Evolutionary conservation across 2,113 vertebrate species (phyloP), one percentile per base, ranked within the genome.

Genomic region (Vidua chalybeata): DNA sequence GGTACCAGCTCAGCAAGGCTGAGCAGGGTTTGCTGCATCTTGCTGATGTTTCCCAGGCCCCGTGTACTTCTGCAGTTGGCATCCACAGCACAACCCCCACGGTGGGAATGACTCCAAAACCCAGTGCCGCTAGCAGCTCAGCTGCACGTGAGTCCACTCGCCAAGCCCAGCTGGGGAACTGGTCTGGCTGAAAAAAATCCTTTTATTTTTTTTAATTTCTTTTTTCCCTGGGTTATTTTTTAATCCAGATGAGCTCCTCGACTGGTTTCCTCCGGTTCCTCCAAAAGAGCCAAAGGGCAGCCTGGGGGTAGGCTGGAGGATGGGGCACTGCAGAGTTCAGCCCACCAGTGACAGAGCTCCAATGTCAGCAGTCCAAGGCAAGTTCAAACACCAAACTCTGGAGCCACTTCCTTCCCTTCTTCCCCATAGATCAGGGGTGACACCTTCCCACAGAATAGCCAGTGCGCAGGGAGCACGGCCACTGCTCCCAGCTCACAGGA

Each of bases 401-500:
- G 68, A 69, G 58, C 15, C 0, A 0, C 21, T 93, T 90, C 45
- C 62, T 61, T 73, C 27, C 39, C 12, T 49, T 78, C 28, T 54
- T 45, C 48, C 43, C 35, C 2, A 6, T 22, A 58, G 43, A 83
- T 31, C 45, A 55, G 58, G 41, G 63, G 30, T 6, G 6, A 78
- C 27, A 67, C 26, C 43, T 61, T 90, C 33, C 72, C 6, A 2
- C 66, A 75, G 88, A 63, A 87, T 5, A 56, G 52, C 43, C 0
- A 0, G 30, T 71, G n/a, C 51, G 52, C 5, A 5, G 54, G 37
- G 55, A 82, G 48, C 3, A 0, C 0, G 0, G 45, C 55, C 15
- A 5, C 63, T 41, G 55, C 55, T 91, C 64, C 51, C 5, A 12
- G 63, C 68, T 66, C 58, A 41, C 77, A 49, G 63, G 62, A 87